Evolutionary conservation across 2,888 invertebrate genomes (phyloP).

Genomic region (Macaria notata): DNA sequence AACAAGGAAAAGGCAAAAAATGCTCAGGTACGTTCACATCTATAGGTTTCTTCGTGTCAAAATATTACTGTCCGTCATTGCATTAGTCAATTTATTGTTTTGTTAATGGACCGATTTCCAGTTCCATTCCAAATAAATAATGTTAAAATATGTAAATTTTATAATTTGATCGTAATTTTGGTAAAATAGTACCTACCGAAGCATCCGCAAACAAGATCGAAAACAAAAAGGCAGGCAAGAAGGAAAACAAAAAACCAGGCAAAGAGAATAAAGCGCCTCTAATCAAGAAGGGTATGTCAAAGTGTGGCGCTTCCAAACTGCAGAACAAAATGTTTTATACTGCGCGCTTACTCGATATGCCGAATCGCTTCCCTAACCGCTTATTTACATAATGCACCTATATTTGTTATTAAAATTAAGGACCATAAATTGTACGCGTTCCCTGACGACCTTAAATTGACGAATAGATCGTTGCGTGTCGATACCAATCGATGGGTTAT

Average conservation of each 20-base stretch:
- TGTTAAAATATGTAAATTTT: too few species aligned
- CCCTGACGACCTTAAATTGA: constrained; percentile 21
- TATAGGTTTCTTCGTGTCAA: too few species aligned
- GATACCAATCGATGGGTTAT: constrained; percentile 21
- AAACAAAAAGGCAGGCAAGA: constrained; percentile 67
- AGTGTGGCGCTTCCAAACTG: constrained; percentile 42
- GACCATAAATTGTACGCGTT: constrained; percentile 16
- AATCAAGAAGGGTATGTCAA: constrained; percentile 71
- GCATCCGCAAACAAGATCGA: constrained; percentile 67
- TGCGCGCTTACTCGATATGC: constrained; percentile 15
- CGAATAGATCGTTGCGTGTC: constrained; percentile 29
- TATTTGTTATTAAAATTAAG: constrained; percentile 12
- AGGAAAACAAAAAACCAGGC: constrained; percentile 66
- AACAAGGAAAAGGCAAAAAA: constrained; percentile 79
- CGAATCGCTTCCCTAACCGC: constrained; percentile 22
- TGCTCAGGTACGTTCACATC: constrained; percentile 57
- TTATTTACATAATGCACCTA: constrained; percentile 22
- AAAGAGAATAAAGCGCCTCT: constrained; percentile 69
- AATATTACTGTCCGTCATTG: background rate
- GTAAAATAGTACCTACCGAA: constrained; percentile 59
- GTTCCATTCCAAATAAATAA: background rate
- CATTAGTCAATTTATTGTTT: background rate
- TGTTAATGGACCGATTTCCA: too few species aligned
- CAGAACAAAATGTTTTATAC: constrained; percentile 25
- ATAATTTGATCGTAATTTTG: constrained; percentile 17